These are phyloP conservation scores for Myanophis thanlyinensis DNA, from an alignment of 2,113 vertebrate genomes.

Conservation along the genomic window DNA sequence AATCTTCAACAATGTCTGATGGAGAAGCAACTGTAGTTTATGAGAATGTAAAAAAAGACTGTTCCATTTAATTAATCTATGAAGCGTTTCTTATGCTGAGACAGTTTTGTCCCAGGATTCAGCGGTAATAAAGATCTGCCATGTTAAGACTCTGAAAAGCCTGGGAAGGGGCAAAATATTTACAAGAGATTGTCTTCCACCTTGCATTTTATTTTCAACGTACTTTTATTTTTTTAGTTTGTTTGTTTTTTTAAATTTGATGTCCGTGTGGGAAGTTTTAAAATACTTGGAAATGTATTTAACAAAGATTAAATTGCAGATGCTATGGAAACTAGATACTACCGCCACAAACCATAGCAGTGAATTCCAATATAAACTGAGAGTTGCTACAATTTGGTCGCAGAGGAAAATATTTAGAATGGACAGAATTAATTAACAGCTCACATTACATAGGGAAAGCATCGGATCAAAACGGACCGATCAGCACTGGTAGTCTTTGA, in stretches of 20 bases:
- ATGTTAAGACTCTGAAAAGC: neutral
- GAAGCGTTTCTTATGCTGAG: neutral
- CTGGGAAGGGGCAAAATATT: neutral
- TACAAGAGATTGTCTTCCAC: neutral
- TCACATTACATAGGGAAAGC: neutral
- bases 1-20: neutral
- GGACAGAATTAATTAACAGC: neutral
- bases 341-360: neutral
- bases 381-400: neutral
- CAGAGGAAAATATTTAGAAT: neutral
- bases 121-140: neutral
- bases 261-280: neutral
- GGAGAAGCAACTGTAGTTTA: neutral
- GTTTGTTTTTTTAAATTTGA: neutral
- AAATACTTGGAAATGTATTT: neutral
- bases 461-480: slow-evolving; percentile 8
- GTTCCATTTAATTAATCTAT: neutral
- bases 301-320: neutral
- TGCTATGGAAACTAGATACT: neutral
- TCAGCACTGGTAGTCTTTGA: neutral
- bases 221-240: neutral
- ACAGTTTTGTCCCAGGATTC: neutral
- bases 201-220: neutral
- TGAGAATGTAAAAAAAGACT: neutral
- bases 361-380: neutral